These are phyloP conservation scores for Eumacrocentrus americanus DNA, from an alignment of 2,888 invertebrate genomes.

Conservation along the genomic window DNA sequence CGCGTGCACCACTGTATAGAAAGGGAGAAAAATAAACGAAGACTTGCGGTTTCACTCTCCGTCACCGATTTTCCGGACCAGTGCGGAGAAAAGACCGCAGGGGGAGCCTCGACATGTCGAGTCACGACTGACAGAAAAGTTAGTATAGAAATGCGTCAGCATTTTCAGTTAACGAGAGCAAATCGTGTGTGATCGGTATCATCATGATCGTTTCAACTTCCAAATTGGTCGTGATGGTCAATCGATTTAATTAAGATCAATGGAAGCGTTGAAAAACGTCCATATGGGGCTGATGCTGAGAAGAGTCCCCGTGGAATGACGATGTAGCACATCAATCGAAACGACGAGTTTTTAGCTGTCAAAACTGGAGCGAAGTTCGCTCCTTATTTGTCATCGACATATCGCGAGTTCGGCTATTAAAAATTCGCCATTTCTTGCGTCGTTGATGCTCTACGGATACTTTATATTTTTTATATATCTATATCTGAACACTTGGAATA, in stretches of 20 bases:
- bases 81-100: slow-evolving; percentile 11
- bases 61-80: slow-evolving; percentile 19
- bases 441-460: too few species aligned
- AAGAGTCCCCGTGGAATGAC: slow-evolving; percentile 1
- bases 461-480: too few species aligned
- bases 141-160: slow-evolving; percentile 12
- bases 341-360: slow-evolving; percentile 33
- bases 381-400: too few species aligned
- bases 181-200: slow-evolving; percentile 1
- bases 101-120: slow-evolving; percentile 9
- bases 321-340: slow-evolving; percentile 1
- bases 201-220: background rate
- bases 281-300: background rate
- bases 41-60: slow-evolving; percentile 21
- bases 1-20: slow-evolving; percentile 8
- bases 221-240: background rate
- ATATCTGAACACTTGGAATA: slow-evolving; percentile 5
- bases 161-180: slow-evolving; percentile 17
- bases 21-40: slow-evolving; percentile 12
- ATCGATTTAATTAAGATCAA: slow-evolving; percentile 7
- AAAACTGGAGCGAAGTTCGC: slow-evolving; percentile 35
- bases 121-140: slow-evolving; percentile 12
- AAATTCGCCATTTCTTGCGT: too few species aligned
- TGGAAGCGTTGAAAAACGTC: background rate
- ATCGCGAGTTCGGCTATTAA: too few species aligned